phyloP scores from a whole-genome alignment of 2,797 vertebrate species.

The Pristis pectinata region DNA sequence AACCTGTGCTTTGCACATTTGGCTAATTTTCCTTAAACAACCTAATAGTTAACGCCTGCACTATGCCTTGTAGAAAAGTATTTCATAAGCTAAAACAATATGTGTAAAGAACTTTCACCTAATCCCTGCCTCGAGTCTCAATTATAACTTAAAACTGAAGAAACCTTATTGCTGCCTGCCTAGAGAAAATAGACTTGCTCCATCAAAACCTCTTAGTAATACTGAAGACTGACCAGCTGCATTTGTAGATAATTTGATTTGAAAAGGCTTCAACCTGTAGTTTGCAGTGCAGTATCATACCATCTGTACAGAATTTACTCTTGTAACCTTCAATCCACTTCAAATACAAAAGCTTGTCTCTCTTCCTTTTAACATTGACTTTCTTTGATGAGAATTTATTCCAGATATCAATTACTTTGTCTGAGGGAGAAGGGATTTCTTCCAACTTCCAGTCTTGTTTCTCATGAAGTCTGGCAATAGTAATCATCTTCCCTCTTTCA shows the following conservation, averaged over 20 bases:
- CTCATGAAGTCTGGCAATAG: not conserved
- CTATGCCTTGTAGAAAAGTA: not conserved
- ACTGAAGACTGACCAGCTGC: not conserved
- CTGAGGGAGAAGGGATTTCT: not conserved
- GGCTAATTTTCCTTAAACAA: not conserved
- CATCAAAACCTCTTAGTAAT: not conserved
- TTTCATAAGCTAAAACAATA: not conserved
- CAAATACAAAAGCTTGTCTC: not conserved
- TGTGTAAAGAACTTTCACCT: not conserved
- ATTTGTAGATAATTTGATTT: not conserved
- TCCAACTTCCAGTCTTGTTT: not conserved
- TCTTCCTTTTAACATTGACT: not conserved
- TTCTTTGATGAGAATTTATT: conserved; percentile 29
- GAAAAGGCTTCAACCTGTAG: not conserved
- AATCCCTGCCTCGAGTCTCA: not conserved
- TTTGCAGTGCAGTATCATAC: not conserved
- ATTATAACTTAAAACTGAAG: not conserved
- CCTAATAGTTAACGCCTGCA: not conserved
- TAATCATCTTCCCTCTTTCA: not conserved
- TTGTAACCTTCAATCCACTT: not conserved
- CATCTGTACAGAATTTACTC: not conserved
- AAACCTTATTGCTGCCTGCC: not conserved
- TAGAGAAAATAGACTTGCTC: not conserved
- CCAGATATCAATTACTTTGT: not conserved
- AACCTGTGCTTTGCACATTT: not conserved